Evolutionary conservation across 2,113 vertebrate species (phyloP), one percentile per base, ranked within the genome.

Genomic region (Chaetodon trifascialis): DNA sequence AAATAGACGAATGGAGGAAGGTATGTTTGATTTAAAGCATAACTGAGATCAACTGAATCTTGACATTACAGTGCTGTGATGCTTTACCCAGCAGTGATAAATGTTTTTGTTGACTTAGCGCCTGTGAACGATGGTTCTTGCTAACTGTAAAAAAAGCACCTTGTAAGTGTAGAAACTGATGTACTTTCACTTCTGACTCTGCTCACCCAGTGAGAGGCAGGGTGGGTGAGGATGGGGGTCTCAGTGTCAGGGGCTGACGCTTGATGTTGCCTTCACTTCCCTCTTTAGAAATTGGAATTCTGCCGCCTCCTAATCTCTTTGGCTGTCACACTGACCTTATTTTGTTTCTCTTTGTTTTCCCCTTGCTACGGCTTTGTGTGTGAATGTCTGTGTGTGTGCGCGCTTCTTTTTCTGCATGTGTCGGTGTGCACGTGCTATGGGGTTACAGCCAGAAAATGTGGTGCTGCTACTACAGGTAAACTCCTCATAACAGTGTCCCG

Each of bases 391-490:
- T 30, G 30, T 30, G 30, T 30, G 30, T 30, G 30, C 3, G 30
- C 30, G 30, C 30, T 30, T 30, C 2, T 30, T 30, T 67, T 56
- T 40, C 59, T 46, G 19, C 74, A 10, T 9, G 86, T 15, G 11
- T 92, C 54, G 68, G 21, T 71, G 56, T 89, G 46, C 51, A 36
- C 1, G 7, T 93, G 86, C 94, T 85, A 85, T 93, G 95, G 82
- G 90, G 80, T 90, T 79, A 73, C 96, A 99, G 98, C 97, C 98
- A 87, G 97, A 99, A 92, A 97, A 96, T 80, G 90, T 99, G 75
- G 95, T 99, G 86, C 94, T 99, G 84, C 93, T 95, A 82, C 95
- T 99, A 51, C 96, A 99, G 98, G 98, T 99, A 99, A 95, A 84
- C 36, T 65, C 30, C 12, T 63, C 36, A 65, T 14, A 16, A 21